phyloP scores from a whole-genome alignment of 2,113 vertebrate species.

The Dromaius novaehollandiae region DNA sequence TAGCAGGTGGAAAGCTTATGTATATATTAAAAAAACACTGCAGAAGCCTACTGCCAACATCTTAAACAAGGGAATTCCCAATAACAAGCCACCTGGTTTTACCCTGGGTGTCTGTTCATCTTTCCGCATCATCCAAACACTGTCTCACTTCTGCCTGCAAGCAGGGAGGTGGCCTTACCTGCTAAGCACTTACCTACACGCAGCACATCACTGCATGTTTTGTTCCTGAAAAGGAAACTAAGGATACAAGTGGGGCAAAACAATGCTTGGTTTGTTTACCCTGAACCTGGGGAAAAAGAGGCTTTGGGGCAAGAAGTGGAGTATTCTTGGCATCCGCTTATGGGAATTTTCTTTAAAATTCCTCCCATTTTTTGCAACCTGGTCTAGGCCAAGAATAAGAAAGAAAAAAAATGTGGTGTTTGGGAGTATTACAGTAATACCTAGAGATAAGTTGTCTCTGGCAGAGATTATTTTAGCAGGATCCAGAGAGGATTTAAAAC shows the following conservation, averaged over 20 bases:
- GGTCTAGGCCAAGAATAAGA: slow-evolving; percentile 56
- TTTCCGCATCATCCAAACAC: background rate
- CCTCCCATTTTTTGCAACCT: slow-evolving; percentile 38
- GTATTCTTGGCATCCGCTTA: background rate
- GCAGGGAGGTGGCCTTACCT: background rate
- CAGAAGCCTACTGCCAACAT: background rate
- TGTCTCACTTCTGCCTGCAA: background rate
- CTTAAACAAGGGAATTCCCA: background rate
- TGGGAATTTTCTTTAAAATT: slow-evolving; percentile 56
- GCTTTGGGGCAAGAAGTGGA: background rate
- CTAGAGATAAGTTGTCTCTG: slow-evolving; percentile 60
- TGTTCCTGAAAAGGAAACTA: background rate
- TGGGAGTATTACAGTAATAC: slow-evolving; percentile 58
- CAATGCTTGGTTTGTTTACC: background rate
- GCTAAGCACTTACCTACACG: background rate
- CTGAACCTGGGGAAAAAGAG: background rate
- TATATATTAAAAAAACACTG: background rate
- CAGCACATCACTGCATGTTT: background rate
- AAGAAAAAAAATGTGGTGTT: slow-evolving; percentile 52
- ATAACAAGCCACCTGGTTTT: background rate
- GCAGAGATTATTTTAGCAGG: slow-evolving; percentile 44
- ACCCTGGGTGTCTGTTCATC: background rate
- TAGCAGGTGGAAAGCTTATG: background rate
- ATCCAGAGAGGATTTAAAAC: slow-evolving; percentile 54
- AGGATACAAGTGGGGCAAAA: background rate